phyloP scores from a whole-genome alignment of 37 sponge, comb jelly and placozoan species.

The Ianthella basta region DNA sequence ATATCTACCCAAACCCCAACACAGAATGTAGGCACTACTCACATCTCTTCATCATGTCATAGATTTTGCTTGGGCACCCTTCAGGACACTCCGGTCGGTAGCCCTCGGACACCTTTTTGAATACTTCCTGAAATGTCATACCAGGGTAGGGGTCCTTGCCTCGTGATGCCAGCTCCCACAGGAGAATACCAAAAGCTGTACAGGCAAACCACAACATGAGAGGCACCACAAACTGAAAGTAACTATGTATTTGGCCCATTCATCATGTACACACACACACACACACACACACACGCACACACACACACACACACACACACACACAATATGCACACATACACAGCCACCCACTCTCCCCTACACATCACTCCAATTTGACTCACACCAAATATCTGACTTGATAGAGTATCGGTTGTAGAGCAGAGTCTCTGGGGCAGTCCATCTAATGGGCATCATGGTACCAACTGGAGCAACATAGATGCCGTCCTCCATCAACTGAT shows the following conservation, averaged over 20 bases:
- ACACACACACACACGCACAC: no score
- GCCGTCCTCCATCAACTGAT: no score
- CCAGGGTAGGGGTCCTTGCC: conserved; percentile 97
- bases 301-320: background rate
- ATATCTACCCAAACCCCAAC: no score
- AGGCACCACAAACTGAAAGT: no score
- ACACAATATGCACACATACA: background rate
- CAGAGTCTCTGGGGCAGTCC: conserved; percentile 98
- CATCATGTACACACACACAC: no score
- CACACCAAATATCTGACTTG: conserved; percentile 96
- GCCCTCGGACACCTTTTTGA: conserved; percentile 82
- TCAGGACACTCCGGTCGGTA: conserved; percentile 92
- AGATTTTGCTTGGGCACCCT: conserved; percentile 88
- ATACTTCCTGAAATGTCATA: conserved; percentile 86
- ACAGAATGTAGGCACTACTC: background rate
- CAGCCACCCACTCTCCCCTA: no score
- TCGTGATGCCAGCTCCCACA: conserved; percentile 97
- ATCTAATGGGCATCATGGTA: conserved; percentile 97
- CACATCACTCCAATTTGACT: conserved; percentile 35
- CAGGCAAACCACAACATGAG: no score
- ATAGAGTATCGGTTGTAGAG: conserved; percentile 94
- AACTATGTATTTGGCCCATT: no score
- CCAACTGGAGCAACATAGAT: conserved; percentile 88
- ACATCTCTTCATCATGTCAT: conserved; percentile 84
- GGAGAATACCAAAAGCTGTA: conserved; percentile 94